Evolutionary conservation across 2,888 invertebrate genomes (phyloP).

Genomic region (Athetis lepigone): DNA sequence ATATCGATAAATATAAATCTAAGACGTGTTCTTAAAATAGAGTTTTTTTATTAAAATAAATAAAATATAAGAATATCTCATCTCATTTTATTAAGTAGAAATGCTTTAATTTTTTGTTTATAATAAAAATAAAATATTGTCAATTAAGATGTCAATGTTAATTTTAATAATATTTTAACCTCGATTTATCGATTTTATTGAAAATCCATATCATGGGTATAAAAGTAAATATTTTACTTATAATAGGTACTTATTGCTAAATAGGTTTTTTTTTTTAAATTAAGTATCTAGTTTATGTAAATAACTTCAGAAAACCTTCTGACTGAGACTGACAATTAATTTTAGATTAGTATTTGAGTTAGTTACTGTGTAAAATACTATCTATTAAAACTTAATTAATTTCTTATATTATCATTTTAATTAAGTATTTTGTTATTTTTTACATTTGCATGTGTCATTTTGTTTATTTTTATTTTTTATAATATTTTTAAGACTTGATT

Average conservation of each 20-base stretch:
- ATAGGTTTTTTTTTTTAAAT: conserved; percentile 26
- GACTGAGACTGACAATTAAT: conserved; percentile 63
- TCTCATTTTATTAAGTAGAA: conserved; percentile 10
- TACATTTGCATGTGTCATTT: neutral
- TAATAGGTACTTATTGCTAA: conserved; percentile 34
- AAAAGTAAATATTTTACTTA: conserved; percentile 31
- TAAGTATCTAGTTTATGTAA: conserved; percentile 50
- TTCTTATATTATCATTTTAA: neutral
- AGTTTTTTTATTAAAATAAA: conserved; percentile 7
- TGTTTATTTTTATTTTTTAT: neutral
- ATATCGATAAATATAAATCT: conserved; percentile 19
- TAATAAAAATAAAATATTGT: conserved; percentile 26
- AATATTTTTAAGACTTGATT: conserved; percentile 4
- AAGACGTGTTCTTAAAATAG: conserved; percentile 18
- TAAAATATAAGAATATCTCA: conserved; percentile 7
- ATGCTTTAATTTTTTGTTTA: neutral
- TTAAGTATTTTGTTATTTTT: conserved; percentile 2
- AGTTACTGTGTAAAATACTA: conserved; percentile 54
- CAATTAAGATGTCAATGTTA: conserved; percentile 53
- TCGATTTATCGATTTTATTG: conserved; percentile 44
- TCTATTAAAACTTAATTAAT: conserved; percentile 18
- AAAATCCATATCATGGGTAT: conserved; percentile 22
- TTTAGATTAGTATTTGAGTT: conserved; percentile 59
- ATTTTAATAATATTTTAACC: conserved; percentile 38
- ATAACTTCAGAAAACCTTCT: conserved; percentile 60